Conservation (phyloP, 1,140 invertebrate genomes). For the roundworm (Caenorhabditis elegans) region DNA sequence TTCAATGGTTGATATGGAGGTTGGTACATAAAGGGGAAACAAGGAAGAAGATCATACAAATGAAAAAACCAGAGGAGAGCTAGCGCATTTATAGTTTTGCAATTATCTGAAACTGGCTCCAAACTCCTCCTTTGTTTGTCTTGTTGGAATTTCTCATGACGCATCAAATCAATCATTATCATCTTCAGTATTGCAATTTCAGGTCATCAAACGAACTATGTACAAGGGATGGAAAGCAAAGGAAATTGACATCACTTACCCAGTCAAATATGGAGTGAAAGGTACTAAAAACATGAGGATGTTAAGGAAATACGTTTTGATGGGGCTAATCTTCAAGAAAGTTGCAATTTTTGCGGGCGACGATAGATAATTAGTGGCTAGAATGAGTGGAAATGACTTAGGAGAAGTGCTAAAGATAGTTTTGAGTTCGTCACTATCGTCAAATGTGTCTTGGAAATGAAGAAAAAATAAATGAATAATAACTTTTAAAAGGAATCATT, state of each 20-base stretch:
- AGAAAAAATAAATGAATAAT: no score
- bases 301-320: background rate
- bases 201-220: constrained; percentile 71
- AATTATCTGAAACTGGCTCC: background rate
- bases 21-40: background rate
- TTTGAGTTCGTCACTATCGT: background rate
- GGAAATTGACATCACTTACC: constrained; percentile 86
- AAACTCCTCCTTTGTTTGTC: background rate
- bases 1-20: constrained; percentile 84
- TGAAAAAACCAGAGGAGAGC: constrained; percentile 71
- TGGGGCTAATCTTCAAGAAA: background rate
- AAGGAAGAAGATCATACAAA: background rate
- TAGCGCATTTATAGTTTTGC: background rate
- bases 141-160: background rate
- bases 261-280: constrained; percentile 73
- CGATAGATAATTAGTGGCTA: background rate
- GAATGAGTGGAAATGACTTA: background rate
- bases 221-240: constrained; percentile 87
- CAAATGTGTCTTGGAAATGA: background rate
- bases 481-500: no score
- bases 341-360: background rate
- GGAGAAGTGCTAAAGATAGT: background rate
- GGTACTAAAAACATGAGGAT: background rate
- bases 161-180: background rate
- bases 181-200: no score